A percentile compares a stretch with the other conserved stretches of the same genome.
phyloP scores from a whole-genome alignment of 2,797 vertebrate species.

The Phoxinus dragarum region DNA sequence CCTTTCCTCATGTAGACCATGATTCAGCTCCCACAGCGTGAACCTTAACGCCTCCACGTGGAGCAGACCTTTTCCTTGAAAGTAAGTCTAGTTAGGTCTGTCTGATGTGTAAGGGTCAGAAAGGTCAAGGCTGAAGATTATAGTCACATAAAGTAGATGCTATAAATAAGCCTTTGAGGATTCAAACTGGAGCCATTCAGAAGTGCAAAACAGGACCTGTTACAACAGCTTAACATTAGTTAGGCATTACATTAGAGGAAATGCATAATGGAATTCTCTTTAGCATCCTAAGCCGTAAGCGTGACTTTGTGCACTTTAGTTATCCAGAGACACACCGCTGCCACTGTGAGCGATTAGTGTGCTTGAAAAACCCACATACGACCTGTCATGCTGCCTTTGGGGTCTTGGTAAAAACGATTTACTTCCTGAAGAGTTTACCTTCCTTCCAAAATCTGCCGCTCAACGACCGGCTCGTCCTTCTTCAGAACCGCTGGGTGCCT shows the following conservation, averaged over 20 bases:
- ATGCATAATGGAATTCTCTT: constrained; percentile 79
- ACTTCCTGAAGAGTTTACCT: constrained; percentile 83
- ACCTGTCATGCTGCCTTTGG: constrained; percentile 79
- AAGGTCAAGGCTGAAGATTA: constrained; percentile 22
- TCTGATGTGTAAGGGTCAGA: not conserved
- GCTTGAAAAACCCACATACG: constrained; percentile 77
- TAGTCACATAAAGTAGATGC: not conserved
- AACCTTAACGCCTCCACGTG: constrained; percentile 66
- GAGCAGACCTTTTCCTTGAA: constrained; percentile 48
- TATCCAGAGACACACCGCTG: constrained; percentile 59
- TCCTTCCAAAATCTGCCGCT: constrained; percentile 82
- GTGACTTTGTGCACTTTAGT: constrained; percentile 31
- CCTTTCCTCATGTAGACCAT: constrained; percentile 23
- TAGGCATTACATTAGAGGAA: constrained; percentile 56
- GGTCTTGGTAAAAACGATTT: constrained; percentile 82
- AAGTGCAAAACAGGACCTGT: not conserved
- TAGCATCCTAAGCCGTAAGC: constrained; percentile 72
- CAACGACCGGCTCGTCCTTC: constrained; percentile 78
- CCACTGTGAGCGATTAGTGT: constrained; percentile 68
- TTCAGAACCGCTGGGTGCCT: constrained; percentile 81
- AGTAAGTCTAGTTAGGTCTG: constrained; percentile 4
- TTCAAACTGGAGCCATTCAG: not conserved
- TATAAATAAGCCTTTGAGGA: constrained; percentile 72
- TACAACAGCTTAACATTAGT: constrained; percentile 20
- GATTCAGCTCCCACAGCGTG: constrained; percentile 59